Conservation (phyloP, 2,113 vertebrate genomes). For the Solenodon paradoxus region DNA sequence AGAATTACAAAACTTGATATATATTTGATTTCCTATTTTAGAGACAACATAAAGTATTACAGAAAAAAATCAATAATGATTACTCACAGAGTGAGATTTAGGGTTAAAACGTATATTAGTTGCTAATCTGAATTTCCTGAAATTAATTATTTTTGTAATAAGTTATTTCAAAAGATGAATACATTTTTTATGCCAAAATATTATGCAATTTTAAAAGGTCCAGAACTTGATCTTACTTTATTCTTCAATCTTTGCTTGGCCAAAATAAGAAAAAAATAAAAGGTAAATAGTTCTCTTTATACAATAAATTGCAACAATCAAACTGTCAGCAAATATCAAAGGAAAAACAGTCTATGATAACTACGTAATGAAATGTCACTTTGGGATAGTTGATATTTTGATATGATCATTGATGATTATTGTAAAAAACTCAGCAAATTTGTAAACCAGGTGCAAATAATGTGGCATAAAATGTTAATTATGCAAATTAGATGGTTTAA, state of each 20-base stretch:
- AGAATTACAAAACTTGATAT: background rate
- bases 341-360: slow-evolving; percentile 23
- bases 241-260: background rate
- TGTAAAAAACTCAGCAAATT: slow-evolving; percentile 73
- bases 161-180: background rate
- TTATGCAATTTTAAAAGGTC: background rate
- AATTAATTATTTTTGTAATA: background rate
- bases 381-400: slow-evolving; percentile 71
- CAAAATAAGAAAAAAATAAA: background rate
- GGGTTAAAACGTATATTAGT: background rate
- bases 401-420: slow-evolving; percentile 67
- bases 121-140: background rate
- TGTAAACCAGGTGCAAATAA: slow-evolving; percentile 79
- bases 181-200: background rate
- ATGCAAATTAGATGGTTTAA: slow-evolving; percentile 77
- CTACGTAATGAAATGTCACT: background rate
- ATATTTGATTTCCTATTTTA: background rate
- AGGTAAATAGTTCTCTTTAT: background rate
- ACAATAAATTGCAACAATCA: slow-evolving; percentile 42
- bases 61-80: background rate
- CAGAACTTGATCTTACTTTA: background rate
- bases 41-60: background rate
- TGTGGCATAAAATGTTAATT: slow-evolving; percentile 75
- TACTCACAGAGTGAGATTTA: background rate
- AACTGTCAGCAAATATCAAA: slow-evolving; percentile 54